A percentile compares a stretch with the other conserved stretches of the same genome.
Evolutionary conservation across 2,888 invertebrate genomes (phyloP).

Genomic region (Parasteatoda lunata): DNA sequence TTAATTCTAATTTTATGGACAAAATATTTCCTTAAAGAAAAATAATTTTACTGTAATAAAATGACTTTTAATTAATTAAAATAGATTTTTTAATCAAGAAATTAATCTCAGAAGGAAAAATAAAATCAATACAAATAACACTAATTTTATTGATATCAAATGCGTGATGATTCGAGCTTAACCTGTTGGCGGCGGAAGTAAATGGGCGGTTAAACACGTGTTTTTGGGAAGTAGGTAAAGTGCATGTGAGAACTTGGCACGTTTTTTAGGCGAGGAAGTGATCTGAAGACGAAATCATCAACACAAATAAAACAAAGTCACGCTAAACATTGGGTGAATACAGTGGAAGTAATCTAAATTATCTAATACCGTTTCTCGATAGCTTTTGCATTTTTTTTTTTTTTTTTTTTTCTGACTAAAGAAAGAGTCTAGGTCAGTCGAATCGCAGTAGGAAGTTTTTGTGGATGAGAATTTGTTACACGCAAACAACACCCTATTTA

Average conservation of each 20-base stretch:
- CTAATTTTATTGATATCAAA: too few relatives aligned
- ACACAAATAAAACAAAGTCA: background rate
- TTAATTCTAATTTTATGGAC: too few relatives aligned
- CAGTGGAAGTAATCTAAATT: background rate
- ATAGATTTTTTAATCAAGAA: too few relatives aligned
- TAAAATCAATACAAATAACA: too few relatives aligned
- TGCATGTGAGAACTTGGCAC: conserved; percentile 23
- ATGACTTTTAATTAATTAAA: background rate
- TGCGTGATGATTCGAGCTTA: background rate
- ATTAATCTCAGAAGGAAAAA: too few relatives aligned
- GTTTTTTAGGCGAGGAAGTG: conserved; percentile 39
- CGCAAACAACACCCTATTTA: background rate
- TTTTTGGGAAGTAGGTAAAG: conserved; percentile 3
- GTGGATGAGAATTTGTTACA: conserved; percentile 2
- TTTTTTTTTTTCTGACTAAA: background rate
- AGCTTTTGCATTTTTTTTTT: background rate
- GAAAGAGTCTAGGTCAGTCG: conserved; percentile 52
- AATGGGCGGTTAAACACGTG: conserved; percentile 18
- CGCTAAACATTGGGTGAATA: background rate
- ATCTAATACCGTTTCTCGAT: background rate
- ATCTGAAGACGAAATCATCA: background rate
- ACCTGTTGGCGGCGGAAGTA: conserved; percentile 27
- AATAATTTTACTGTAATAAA: background rate
- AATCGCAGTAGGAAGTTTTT: conserved; percentile 31
- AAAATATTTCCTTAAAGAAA: too few relatives aligned